Evolutionary conservation across 1,140 invertebrate genomes (phyloP), one percentile per base, ranked within the genome.

Genomic region (Argopecten irradians): DNA sequence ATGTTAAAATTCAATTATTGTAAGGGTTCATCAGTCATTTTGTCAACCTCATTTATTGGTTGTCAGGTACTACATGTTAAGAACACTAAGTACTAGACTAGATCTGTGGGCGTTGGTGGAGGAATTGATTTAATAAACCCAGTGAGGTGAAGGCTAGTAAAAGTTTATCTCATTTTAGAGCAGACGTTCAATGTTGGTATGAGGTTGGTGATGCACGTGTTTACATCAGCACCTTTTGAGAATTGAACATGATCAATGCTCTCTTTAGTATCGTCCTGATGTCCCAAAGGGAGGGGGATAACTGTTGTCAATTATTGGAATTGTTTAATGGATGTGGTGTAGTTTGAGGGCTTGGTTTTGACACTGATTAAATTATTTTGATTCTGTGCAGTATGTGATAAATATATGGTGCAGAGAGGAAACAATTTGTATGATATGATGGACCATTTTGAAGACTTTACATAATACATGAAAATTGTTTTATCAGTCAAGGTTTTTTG

Each of bases 261-360:
- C n/a, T n/a, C 55, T 71, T 71, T 71, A 71, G n/a, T 16, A 71
- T 71, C 55, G 8, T 71, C 22, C 8, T 16, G 7, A 28, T 28
- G n/a, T 71, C 55, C 55, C n/a, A 22, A 71, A 71, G 16, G 55
- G 55, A n/a, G n/a, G 55, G 55, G n/a, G n/a, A 71, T 71, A 71
- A 71, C 55, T 71, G 55, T 71, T 71, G 55, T n/a, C 55, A 71
- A n/a, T 71, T n/a, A 71, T n/a, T 71, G n/a, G 55, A 71, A 71
- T 71, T 71, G 55, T 28, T 16, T 71, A n/a, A 28, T 71, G 28
- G 55, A 7, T n/a, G 22, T n/a, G 2, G 55, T 71, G 55, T 22
- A 55, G 28, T 11, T 71, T 22, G 5, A 71, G n/a, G 1, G 22
- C 1, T 11, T 71, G 22, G 28, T 71, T 71, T 16, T 11, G 7